Evolutionary conservation across 2,113 vertebrate genomes (phyloP).

Genomic region (Sinocyclocheilus maitianheensis): DNA sequence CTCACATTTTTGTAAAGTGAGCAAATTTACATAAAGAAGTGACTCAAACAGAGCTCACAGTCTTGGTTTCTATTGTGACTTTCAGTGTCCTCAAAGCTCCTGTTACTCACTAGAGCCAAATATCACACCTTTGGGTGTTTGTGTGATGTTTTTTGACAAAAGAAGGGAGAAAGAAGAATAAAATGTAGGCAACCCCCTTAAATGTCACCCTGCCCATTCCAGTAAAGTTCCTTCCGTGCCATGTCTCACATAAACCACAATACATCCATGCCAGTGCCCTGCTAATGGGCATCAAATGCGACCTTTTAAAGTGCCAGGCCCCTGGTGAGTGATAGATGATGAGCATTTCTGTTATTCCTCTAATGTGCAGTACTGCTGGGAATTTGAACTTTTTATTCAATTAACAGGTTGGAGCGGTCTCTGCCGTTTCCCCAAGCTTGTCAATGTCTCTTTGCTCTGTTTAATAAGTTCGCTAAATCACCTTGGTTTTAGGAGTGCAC

Average conservation of each 20-base stretch:
- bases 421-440: constrained; percentile 39
- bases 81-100: constrained; percentile 24
- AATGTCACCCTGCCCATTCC: constrained; percentile 55
- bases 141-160: constrained; percentile 19
- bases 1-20: neutral
- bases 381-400: constrained; percentile 60
- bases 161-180: neutral
- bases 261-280: constrained; percentile 69
- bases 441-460: constrained; percentile 53
- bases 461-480: constrained; percentile 70
- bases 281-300: constrained; percentile 68
- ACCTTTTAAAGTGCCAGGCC: constrained; percentile 77
- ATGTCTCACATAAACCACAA: constrained; percentile 62
- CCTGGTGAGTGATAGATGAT: constrained; percentile 71
- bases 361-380: constrained; percentile 70
- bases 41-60: neutral
- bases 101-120: constrained; percentile 45
- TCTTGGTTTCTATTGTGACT: neutral
- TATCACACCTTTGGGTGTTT: constrained; percentile 49
- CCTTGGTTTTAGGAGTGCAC: constrained; percentile 70
- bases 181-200: neutral
- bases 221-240: constrained; percentile 48
- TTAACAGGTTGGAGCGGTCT: constrained; percentile 59
- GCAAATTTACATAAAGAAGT: constrained; percentile 31
- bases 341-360: constrained; percentile 68